Conservation (phyloP, 2,888 invertebrate species). For the Drosophila neotestacea region DNA sequence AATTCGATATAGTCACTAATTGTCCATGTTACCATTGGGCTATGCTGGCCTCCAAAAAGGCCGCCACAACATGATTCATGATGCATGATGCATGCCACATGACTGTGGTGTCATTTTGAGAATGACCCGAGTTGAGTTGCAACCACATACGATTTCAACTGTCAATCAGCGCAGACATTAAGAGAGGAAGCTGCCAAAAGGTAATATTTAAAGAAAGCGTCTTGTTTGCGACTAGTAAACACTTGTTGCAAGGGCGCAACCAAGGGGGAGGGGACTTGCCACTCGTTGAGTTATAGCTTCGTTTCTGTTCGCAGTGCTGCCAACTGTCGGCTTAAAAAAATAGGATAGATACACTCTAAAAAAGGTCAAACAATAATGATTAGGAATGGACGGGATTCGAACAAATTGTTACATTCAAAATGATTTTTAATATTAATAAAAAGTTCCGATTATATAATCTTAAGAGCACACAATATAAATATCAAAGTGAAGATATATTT, state of each 20-base stretch:
- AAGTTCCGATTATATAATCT: no score
- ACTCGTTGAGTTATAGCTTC: not conserved
- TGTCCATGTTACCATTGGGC: constrained; percentile 5
- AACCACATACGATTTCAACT: not conserved
- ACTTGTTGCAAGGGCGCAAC: constrained; percentile 26
- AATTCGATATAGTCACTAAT: constrained; percentile 28
- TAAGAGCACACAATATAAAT: no score
- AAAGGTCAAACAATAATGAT: no score
- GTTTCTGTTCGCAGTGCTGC: not conserved
- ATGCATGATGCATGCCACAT: constrained; percentile 9
- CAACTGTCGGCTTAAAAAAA: no score
- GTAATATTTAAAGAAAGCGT: constrained; percentile 56
- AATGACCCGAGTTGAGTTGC: constrained; percentile 3
- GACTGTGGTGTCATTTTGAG: not conserved
- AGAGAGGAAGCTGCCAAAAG: constrained; percentile 18
- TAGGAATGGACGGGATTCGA: no score
- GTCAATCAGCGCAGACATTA: constrained; percentile 4
- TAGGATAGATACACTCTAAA: no score
- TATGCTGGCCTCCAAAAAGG: constrained; percentile 28
- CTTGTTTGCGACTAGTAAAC: constrained; percentile 15
- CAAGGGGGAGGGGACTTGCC: not conserved
- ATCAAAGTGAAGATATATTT: no score
- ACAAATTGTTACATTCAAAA: no score
- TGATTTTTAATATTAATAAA: no score
- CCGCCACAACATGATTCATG: not conserved